Evolutionary conservation across 2,797 vertebrate genomes (phyloP), one percentile per base, ranked within the genome.

Genomic region (Micropoecilia bifurca): DNA sequence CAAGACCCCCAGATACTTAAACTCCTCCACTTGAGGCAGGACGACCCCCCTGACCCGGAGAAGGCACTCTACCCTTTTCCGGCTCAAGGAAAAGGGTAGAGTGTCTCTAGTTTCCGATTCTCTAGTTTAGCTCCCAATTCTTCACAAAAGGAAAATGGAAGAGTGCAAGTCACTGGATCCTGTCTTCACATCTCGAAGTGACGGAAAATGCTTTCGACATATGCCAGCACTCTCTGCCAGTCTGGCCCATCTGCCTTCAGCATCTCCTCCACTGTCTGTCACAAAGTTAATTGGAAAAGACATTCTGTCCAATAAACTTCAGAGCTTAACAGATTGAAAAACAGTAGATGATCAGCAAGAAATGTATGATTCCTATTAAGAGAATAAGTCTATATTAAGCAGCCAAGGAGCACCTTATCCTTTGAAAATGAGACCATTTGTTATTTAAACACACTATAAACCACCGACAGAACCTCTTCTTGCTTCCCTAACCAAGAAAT

Each of bases 221-320:
- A 96, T 66, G 88, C 87, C 80, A 96, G 92, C 13, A 96, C 96
- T 82, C 90, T 93, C 90, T 96, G 96, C 96, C 96, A 96, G 91
- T 96, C 94, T 2, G 96, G 96, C 28, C 96, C 95, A 0, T 89
- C 90, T 0, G 81, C 72, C 81, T 94, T 95, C 82, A 96, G 91
- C 94, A 96, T 95, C 86, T 96, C 95, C 59, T 95, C 95, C 73
- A 84, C 89, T 0, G 93, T 93, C 96, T 96, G 89, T 57, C 28
- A 81, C 53, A 87, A 39, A 86, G 45, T 46, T 0, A 59, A 66
- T 9, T 82, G 61, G 3, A 66, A 2, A 41, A 63, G 25, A 47
- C 1, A 5, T 13, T 61, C 25, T 8, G 63, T 69, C 22, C 10
- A 10, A 74, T 43, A 3, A 68, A n/a, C 43, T 69, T 53, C 22